These are phyloP conservation scores for Piezodorus guildinii DNA, from an alignment of 1,140 invertebrate species.

Conservation along the genomic window DNA sequence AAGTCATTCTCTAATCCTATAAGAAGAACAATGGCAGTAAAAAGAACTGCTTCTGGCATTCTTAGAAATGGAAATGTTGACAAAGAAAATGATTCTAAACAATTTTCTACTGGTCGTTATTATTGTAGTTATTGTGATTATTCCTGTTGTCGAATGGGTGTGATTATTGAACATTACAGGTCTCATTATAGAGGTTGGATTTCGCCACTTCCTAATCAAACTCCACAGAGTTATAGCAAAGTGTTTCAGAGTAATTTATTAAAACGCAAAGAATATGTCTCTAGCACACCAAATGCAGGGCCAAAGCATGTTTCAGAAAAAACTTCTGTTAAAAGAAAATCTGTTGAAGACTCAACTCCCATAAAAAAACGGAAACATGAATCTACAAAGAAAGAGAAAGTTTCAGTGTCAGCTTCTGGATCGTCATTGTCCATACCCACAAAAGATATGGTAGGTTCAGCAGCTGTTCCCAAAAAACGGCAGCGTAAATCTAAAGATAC, in stretches of 20 bases:
- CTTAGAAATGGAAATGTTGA: conserved; percentile 15
- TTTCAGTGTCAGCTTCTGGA: neutral
- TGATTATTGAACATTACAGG: too few species aligned
- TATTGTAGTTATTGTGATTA: too few species aligned
- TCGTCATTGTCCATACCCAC: neutral
- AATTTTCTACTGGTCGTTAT: neutral
- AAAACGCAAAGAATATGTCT: too few species aligned
- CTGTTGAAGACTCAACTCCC: neutral
- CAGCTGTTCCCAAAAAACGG: neutral
- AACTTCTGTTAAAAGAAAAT: too few species aligned
- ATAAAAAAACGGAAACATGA: neutral
- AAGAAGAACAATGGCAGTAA: conserved; percentile 13
- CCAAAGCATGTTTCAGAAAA: too few species aligned
- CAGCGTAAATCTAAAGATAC: neutral
- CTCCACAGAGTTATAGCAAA: too few species aligned
- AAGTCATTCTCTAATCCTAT: conserved; percentile 10
- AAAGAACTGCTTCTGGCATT: conserved; percentile 12
- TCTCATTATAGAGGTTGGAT: too few species aligned
- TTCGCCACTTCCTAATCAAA: too few species aligned
- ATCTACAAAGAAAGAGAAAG: neutral
- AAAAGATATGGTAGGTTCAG: too few species aligned
- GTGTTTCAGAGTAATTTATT: too few species aligned
- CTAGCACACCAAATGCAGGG: too few species aligned
- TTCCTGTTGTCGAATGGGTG: too few species aligned
- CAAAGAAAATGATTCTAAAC: conserved; percentile 6